phyloP scores from a whole-genome alignment of 2,797 vertebrate species.

The Xyrichtys novacula region DNA sequence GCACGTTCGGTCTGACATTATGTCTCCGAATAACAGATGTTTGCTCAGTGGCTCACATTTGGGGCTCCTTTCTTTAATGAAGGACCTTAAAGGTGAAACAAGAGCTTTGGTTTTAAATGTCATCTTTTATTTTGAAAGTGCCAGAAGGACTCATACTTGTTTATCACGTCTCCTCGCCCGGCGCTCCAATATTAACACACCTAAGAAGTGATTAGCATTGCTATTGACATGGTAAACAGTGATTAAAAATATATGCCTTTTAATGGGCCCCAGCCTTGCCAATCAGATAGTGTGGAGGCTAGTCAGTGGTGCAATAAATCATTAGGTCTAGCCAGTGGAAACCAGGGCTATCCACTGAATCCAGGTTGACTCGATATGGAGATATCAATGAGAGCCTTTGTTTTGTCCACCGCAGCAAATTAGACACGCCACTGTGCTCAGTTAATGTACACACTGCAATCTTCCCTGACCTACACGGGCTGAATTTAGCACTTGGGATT shows the following conservation, averaged over 20 bases:
- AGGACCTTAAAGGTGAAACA: conserved; percentile 79
- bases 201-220: conserved; percentile 73
- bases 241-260: conserved; percentile 81
- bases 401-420: conserved; percentile 78
- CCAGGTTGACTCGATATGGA: conserved; percentile 74
- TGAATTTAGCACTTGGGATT: conserved; percentile 68
- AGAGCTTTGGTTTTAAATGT: conserved; percentile 50
- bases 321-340: conserved; percentile 69
- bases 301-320: conserved; percentile 76
- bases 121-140: conserved; percentile 46
- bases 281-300: conserved; percentile 72
- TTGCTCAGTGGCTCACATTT: conserved; percentile 65
- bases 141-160: conserved; percentile 27
- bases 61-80: conserved; percentile 62
- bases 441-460: conserved; percentile 75
- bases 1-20: conserved; percentile 63
- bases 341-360: conserved; percentile 59
- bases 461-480: conserved; percentile 68
- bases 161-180: conserved; percentile 35
- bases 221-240: conserved; percentile 80
- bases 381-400: conserved; percentile 81
- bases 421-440: conserved; percentile 69
- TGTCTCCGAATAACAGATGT: conserved; percentile 73
- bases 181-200: conserved; percentile 36
- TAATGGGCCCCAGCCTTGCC: conserved; percentile 72